Percentiles rank a stretch among this genome's conserved stretches.
Evolutionary conservation across 2,113 vertebrate species (phyloP).

Genomic region (Crotalus horridus): DNA sequence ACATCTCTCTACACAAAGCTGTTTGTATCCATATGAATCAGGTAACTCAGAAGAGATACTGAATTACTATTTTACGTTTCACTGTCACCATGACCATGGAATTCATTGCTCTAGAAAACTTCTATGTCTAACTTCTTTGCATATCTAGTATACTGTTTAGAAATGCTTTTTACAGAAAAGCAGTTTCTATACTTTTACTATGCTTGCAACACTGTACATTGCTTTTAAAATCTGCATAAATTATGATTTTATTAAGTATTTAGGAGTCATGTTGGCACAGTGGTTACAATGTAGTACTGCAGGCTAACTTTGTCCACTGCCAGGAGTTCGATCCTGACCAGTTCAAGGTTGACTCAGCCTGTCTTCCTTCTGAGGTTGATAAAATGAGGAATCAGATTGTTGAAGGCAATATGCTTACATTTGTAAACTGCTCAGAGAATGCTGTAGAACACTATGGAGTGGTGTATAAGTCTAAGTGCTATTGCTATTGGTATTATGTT

Average conservation of each 20-base stretch:
- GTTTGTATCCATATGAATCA: not conserved
- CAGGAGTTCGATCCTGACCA: no score
- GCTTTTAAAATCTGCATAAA: not conserved
- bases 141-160: not conserved
- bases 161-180: not conserved
- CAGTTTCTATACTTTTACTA: not conserved
- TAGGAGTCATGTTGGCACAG: not conserved
- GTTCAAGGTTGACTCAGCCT: no score
- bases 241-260: not conserved
- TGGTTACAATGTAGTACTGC: no score
- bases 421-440: no score
- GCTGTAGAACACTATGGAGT: no score
- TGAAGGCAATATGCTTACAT: no score
- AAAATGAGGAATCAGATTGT: no score
- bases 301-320: no score
- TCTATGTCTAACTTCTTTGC: not conserved
- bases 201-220: not conserved
- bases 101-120: not conserved
- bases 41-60: not conserved
- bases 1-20: not conserved
- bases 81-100: not conserved
- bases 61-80: not conserved
- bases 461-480: no score
- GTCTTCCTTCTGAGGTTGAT: no score
- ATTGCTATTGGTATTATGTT: not conserved